A percentile compares a stretch with the other conserved stretches of the same genome.
phyloP scores from a whole-genome alignment of 2,888 invertebrate genomes.

The Volucella inflata region DNA sequence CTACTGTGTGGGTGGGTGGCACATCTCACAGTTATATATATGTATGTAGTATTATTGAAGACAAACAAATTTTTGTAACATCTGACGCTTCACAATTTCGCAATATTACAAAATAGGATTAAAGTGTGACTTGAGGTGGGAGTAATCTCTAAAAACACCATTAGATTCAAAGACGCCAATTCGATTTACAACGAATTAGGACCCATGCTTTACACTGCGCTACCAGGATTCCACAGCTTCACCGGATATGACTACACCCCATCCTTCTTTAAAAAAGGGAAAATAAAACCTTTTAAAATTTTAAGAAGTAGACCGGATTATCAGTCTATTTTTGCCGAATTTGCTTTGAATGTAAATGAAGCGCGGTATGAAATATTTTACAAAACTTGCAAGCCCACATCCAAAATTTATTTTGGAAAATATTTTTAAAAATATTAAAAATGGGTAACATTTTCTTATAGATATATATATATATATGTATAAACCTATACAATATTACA shows the following conservation, averaged over 20 bases:
- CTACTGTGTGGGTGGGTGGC: no score
- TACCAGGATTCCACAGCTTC: no score
- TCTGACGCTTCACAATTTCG: background rate
- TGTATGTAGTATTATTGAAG: no score
- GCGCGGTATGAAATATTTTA: constrained; percentile 2
- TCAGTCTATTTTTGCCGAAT: background rate
- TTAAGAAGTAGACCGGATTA: background rate
- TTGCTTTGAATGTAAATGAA: background rate
- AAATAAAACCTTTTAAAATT: background rate
- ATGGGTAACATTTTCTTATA: background rate
- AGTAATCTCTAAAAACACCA: background rate
- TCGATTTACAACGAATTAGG: background rate
- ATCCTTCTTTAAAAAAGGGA: no score
- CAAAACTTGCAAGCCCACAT: background rate
- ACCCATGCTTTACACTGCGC: background rate
- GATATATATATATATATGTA: no score
- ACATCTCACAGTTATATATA: no score
- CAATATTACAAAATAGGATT: background rate
- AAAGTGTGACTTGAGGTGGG: background rate
- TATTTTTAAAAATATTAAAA: constrained; percentile 3
- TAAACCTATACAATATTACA: no score
- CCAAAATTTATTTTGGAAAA: no score
- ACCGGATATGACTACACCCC: no score
- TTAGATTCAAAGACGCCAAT: background rate
- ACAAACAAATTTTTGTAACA: no score